These are phyloP conservation scores for Polyergus mexicanus DNA, from an alignment of 1,140 invertebrate genomes.

Conservation along the genomic window DNA sequence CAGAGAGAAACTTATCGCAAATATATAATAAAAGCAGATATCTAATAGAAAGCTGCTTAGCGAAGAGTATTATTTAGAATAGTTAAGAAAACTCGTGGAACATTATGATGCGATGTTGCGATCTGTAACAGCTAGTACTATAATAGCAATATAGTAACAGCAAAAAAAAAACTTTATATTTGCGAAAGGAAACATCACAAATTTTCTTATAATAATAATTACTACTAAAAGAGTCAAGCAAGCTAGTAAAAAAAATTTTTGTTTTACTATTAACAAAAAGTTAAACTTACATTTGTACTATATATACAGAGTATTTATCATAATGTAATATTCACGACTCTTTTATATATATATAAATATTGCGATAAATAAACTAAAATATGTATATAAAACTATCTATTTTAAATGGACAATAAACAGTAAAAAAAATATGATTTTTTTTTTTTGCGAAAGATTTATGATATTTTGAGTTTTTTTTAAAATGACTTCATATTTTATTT, in stretches of 20 bases:
- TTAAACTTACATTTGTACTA: neutral
- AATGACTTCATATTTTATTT: too few relatives aligned
- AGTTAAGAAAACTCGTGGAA: neutral
- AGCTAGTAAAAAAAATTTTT: neutral
- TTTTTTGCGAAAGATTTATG: too few relatives aligned
- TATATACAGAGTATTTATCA: too few relatives aligned
- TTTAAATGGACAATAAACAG: too few relatives aligned
- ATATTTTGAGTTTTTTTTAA: too few relatives aligned
- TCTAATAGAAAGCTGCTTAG: constrained; percentile 18
- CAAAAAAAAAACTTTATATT: neutral
- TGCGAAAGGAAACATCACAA: neutral
- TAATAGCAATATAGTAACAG: neutral
- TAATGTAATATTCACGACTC: too few relatives aligned
- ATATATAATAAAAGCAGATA: neutral
- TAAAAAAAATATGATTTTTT: too few relatives aligned
- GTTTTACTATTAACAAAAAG: neutral
- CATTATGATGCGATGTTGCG: neutral
- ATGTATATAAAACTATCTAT: too few relatives aligned
- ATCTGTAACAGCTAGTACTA: neutral
- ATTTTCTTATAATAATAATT: neutral
- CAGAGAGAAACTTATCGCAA: neutral
- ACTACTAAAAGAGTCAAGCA: neutral
- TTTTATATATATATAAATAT: too few relatives aligned
- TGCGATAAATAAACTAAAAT: too few relatives aligned
- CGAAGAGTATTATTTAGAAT: neutral